These are phyloP conservation scores for Paedocypris sp. DNA, from an alignment of 2,113 vertebrate species.

Conservation along the genomic window DNA sequence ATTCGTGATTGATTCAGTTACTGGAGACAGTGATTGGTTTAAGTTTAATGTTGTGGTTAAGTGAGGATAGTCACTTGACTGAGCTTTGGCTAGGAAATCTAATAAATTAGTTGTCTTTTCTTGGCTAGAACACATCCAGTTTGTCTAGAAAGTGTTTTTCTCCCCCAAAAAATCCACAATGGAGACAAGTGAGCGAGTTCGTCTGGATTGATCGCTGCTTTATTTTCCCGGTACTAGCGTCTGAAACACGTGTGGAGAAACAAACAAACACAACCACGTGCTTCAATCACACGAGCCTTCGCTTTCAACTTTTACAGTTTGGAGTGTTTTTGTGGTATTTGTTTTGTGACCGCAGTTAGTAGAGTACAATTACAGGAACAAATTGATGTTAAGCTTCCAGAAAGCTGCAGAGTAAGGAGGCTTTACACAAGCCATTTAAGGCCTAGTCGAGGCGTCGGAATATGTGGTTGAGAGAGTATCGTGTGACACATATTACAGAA, in stretches of 20 bases:
- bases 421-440: background rate
- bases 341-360: conserved; percentile 1
- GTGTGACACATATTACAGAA: too few relatives aligned
- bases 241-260: too few relatives aligned
- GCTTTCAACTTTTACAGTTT: background rate
- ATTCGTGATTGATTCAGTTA: background rate
- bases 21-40: conserved; percentile 8
- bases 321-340: background rate
- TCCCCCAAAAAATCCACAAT: too few relatives aligned
- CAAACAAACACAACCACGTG: background rate
- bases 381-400: background rate
- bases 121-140: background rate
- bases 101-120: background rate
- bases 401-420: background rate
- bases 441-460: background rate
- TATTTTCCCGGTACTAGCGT: too few relatives aligned
- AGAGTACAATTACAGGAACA: background rate
- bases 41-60: conserved; percentile 1
- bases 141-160: too few relatives aligned
- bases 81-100: background rate
- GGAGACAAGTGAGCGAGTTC: too few relatives aligned
- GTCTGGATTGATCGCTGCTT: too few relatives aligned
- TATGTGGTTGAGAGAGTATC: too few relatives aligned
- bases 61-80: background rate
- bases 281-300: background rate